Conservation (phyloP, 2,888 invertebrate species). For the Meteorus cinctellus region DNA sequence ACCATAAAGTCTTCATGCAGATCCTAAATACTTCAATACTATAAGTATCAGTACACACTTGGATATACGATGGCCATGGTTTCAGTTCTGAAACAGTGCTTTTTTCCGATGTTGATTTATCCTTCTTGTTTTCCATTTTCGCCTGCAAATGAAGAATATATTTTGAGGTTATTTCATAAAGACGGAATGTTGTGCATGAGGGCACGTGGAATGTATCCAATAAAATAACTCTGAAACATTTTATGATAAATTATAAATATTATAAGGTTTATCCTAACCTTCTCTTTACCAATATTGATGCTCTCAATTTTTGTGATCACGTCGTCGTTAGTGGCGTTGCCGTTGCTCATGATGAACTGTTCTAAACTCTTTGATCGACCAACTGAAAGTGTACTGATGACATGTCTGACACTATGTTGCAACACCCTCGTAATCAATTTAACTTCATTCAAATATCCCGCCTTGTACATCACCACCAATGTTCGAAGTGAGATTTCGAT, state of each 20-base stretch:
- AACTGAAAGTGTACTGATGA: no score
- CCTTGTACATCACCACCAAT: background rate
- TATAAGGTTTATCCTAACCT: background rate
- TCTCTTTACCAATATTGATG: background rate
- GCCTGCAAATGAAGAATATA: conserved; percentile 59
- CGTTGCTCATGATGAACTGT: background rate
- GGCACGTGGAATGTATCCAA: no score
- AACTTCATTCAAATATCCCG: background rate
- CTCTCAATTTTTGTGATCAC: background rate
- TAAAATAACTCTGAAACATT: no score
- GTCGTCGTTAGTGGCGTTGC: background rate
- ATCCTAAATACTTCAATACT: no score
- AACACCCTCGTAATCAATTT: no score
- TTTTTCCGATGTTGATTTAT: conserved; percentile 75
- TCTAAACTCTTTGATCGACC: no score
- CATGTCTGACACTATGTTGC: no score
- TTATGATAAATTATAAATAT: background rate
- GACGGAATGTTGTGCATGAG: conserved; percentile 70
- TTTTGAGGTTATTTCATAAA: background rate
- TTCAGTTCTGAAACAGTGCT: conserved; percentile 81
- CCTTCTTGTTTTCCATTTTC: conserved; percentile 80
- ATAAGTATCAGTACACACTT: conserved; percentile 61
- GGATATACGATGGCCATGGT: conserved; percentile 91
- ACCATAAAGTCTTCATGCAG: background rate
- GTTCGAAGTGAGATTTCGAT: no score